Evolutionary conservation across 1,140 invertebrate species (phyloP).

Genomic region (Bombus balteatus): DNA sequence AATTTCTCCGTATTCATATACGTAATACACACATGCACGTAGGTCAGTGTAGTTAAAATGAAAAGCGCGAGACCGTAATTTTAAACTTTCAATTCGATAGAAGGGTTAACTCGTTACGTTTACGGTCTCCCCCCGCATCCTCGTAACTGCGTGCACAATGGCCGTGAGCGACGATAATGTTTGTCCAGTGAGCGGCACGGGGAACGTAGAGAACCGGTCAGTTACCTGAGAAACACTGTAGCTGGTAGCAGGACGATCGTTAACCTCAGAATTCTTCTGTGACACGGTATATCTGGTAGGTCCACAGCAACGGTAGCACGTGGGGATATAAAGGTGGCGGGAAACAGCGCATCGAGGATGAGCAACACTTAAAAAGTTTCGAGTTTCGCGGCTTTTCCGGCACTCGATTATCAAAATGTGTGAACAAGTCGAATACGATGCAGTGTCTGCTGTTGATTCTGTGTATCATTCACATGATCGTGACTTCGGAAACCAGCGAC

Average conservation of each 20-base stretch:
- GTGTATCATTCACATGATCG: constrained; percentile 46
- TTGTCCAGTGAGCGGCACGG: constrained; percentile 64
- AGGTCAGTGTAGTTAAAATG: background rate
- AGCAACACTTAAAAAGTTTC: constrained; percentile 14
- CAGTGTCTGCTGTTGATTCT: constrained; percentile 62
- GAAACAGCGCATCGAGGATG: constrained; percentile 26
- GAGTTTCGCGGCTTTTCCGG: constrained; percentile 8
- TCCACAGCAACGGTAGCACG: background rate
- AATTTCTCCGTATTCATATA: background rate
- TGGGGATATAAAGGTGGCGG: constrained; percentile 30
- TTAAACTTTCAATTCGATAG: constrained; percentile 12
- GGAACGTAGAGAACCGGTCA: constrained; percentile 61
- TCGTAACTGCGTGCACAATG: constrained; percentile 17
- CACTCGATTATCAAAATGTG: constrained; percentile 59
- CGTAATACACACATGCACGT: background rate
- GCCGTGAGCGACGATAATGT: constrained; percentile 54
- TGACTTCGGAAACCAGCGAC: constrained; percentile 32
- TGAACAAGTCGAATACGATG: constrained; percentile 56
- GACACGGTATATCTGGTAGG: background rate
- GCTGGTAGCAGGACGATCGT: constrained; percentile 52
- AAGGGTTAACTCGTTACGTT: constrained; percentile 27
- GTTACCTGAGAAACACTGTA: constrained; percentile 66
- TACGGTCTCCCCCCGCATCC: background rate
- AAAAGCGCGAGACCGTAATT: background rate
- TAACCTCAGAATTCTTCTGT: constrained; percentile 15